phyloP scores from a whole-genome alignment of 2,113 vertebrate genomes.

The Narcine bancroftii region DNA sequence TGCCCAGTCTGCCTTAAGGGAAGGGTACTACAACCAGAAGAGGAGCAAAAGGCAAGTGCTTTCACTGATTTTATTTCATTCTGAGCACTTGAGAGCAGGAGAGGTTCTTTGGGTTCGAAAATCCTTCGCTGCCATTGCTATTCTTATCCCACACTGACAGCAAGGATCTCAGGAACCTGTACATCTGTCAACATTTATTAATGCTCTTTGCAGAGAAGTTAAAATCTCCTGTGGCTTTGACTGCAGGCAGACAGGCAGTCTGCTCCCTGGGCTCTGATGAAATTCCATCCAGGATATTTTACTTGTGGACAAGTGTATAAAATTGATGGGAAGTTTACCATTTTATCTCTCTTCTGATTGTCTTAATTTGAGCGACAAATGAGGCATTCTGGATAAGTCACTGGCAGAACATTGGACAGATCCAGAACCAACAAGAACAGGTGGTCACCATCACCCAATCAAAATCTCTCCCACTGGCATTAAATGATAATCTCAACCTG shows the following conservation, averaged over 20 bases:
- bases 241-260: not conserved
- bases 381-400: not conserved
- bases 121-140: not conserved
- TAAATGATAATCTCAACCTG: not conserved
- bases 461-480: not conserved
- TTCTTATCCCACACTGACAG: not conserved
- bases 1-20: not conserved
- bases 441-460: not conserved
- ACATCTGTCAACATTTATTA: not conserved
- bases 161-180: not conserved
- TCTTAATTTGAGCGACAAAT: not conserved
- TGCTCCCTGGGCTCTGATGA: not conserved
- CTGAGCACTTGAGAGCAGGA: not conserved
- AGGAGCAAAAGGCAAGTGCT: not conserved
- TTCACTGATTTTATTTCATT: not conserved
- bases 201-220: not conserved
- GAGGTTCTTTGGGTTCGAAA: not conserved
- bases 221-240: not conserved
- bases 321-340: too few relatives aligned
- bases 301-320: too few relatives aligned
- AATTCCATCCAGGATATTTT: too few relatives aligned
- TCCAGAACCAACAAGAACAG: not conserved
- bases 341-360: too few relatives aligned
- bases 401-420: not conserved
- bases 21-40: not conserved